Percentiles rank a stretch among this genome's conserved stretches.
Conservation (phyloP, 2,888 invertebrate species). For the Agrotis puta region DNA sequence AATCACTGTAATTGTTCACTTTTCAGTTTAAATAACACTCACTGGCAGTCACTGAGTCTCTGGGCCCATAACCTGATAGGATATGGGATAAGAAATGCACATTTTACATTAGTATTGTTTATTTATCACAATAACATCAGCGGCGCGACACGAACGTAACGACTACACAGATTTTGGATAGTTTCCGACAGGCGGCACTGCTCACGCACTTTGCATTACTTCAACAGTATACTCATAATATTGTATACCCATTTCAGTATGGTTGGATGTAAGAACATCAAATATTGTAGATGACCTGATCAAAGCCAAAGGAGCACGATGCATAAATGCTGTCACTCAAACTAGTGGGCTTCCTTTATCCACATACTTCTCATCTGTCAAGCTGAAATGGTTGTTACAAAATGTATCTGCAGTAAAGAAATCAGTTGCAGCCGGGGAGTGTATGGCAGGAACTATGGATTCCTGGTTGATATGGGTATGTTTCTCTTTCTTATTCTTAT, state of each 20-base stretch:
- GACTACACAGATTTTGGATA: no score
- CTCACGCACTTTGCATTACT: no score
- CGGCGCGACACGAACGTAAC: no score
- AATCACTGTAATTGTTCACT: no score
- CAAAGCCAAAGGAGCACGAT: slow-evolving; percentile 82
- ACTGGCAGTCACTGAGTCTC: no score
- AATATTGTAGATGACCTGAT: slow-evolving; percentile 94
- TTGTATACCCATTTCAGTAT: slow-evolving; percentile 92
- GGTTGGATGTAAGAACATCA: slow-evolving; percentile 97
- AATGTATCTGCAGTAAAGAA: slow-evolving; percentile 94
- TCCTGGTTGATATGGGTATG: slow-evolving; percentile 98
- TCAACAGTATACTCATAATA: no score
- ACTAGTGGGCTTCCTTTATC: slow-evolving; percentile 98
- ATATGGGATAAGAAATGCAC: no score
- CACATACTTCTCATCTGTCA: slow-evolving; percentile 98
- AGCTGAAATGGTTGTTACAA: slow-evolving; percentile 98
- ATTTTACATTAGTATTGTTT: no score
- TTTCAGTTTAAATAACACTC: no score
- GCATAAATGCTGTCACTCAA: slow-evolving; percentile 83
- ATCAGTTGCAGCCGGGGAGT: slow-evolving; percentile 93
- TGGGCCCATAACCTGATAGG: no score
- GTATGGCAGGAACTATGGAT: slow-evolving; percentile 97
- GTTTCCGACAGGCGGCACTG: no score
- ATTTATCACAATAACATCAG: no score
- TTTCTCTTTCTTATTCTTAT: not conserved